Percentiles rank a stretch among this genome's conserved stretches.
Conservation (phyloP, 2,888 invertebrate species). For the Xanthostigma xanthostigma region DNA sequence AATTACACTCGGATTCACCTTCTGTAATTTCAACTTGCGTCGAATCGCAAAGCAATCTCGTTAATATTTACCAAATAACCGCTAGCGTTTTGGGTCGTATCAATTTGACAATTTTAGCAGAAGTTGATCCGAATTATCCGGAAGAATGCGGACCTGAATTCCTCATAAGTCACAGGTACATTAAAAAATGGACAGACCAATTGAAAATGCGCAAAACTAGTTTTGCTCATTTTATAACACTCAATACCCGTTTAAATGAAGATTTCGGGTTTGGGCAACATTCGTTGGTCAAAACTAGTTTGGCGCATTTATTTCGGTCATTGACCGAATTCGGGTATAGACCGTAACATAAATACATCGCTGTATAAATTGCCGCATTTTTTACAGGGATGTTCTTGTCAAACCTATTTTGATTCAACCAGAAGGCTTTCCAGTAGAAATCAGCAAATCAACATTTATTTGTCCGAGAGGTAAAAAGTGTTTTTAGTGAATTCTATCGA, state of each 20-base stretch:
- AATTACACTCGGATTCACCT: constrained; percentile 9
- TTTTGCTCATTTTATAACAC: no score
- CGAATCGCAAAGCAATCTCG: constrained; percentile 19
- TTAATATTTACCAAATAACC: constrained; percentile 21
- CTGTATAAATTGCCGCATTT: no score
- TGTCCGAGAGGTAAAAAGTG: constrained; percentile 41
- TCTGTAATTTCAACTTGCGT: constrained; percentile 21
- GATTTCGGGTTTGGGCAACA: no score
- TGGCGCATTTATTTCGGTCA: no score
- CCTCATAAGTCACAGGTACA: constrained; percentile 29
- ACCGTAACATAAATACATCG: no score
- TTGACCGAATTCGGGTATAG: no score
- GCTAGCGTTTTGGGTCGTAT: constrained; percentile 22
- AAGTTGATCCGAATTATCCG: constrained; percentile 29
- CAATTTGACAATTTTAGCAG: constrained; percentile 35
- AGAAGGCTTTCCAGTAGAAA: constrained; percentile 53
- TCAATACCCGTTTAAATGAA: no score
- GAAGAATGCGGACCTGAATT: constrained; percentile 33
- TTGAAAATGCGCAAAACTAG: no score
- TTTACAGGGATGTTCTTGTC: constrained; percentile 41
- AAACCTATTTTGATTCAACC: constrained; percentile 48
- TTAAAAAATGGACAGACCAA: no score
- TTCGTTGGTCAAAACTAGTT: no score
- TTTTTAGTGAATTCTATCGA: no score
- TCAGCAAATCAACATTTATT: constrained; percentile 48